phyloP scores from a whole-genome alignment of 2,888 invertebrate species.

The Sussaba pulchella region DNA sequence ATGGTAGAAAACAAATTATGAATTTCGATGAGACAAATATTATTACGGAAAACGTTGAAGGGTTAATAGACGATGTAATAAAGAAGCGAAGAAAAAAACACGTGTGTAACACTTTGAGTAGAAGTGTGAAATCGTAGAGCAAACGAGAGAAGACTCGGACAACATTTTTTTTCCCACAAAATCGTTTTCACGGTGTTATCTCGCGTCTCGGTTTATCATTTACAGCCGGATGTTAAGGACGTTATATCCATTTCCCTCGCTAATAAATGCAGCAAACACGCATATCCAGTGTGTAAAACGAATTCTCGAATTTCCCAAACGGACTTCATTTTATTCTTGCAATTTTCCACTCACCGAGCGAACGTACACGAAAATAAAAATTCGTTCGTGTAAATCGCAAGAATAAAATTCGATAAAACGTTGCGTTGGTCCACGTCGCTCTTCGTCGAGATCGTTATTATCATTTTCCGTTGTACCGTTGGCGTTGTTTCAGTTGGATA shows the following conservation, averaged over 20 bases:
- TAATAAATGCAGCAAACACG: neutral
- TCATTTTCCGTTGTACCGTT: constrained; percentile 59
- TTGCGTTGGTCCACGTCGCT: constrained; percentile 24
- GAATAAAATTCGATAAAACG: neutral
- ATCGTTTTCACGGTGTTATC: neutral
- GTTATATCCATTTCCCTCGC: neutral
- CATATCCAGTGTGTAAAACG: neutral
- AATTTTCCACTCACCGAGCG: neutral
- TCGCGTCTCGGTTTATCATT: neutral
- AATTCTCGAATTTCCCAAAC: no score
- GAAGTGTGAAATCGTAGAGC: constrained; percentile 2
- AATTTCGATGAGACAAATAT: neutral
- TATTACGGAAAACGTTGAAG: neutral
- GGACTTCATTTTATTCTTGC: neutral
- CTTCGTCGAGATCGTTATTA: constrained; percentile 53
- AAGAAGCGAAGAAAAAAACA: neutral
- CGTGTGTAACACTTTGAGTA: neutral
- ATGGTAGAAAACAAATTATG: no score
- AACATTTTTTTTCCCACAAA: neutral
- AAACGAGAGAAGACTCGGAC: neutral
- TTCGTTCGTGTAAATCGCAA: neutral
- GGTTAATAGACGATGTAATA: neutral
- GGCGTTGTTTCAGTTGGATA: constrained; percentile 66
- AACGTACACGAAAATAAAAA: neutral
- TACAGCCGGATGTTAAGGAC: constrained; percentile 15